phyloP scores from a whole-genome alignment of 2,113 vertebrate species.

The Elaphurus davidianus region DNA sequence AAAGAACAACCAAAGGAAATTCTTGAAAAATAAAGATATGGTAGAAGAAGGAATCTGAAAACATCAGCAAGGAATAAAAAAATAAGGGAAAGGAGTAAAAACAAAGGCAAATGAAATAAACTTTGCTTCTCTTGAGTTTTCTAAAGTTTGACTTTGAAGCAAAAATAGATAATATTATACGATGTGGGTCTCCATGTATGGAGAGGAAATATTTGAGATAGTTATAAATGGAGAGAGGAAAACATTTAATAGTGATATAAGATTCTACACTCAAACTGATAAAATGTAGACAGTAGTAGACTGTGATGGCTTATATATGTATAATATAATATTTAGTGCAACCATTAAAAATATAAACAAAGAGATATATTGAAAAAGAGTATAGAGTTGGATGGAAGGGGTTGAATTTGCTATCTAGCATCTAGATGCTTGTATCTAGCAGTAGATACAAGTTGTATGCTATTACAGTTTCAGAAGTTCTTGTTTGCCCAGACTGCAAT shows the following conservation, averaged over 20 bases:
- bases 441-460: not conserved
- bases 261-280: not conserved
- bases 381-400: not conserved
- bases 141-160: not conserved
- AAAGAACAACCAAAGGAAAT: not conserved
- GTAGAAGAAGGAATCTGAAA: not conserved
- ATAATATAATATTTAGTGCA: not conserved
- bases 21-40: not conserved
- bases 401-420: not conserved
- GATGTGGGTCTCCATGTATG: not conserved
- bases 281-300: not conserved
- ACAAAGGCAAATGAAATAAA: not conserved
- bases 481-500: not conserved
- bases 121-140: not conserved
- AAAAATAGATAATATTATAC: not conserved
- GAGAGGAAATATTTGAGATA: not conserved
- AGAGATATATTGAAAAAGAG: not conserved
- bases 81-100: not conserved
- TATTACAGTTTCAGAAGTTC: not conserved
- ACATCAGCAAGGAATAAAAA: not conserved
- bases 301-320: not conserved
- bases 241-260: not conserved
- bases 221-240: not conserved
- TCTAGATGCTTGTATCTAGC: not conserved
- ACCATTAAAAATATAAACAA: not conserved